Evolutionary conservation across 2,113 vertebrate genomes (phyloP).

Genomic region (Danionella cerebrum): DNA sequence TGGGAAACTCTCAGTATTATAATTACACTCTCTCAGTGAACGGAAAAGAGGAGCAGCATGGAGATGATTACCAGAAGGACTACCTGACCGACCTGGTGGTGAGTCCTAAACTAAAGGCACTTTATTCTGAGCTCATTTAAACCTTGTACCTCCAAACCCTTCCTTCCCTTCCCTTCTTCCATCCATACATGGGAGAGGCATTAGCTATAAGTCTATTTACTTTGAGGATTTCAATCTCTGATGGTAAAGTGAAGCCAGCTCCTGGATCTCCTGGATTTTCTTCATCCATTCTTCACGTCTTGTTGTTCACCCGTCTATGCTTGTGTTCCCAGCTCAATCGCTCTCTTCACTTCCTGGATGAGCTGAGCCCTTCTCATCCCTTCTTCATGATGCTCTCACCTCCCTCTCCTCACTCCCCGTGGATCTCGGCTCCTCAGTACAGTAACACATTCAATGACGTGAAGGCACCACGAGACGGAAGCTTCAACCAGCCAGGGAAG

Average conservation of each 20-base stretch:
- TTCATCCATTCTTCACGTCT: too few species aligned
- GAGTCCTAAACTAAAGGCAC: too few species aligned
- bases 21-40: slow-evolving; percentile 71
- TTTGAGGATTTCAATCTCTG: too few species aligned
- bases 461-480: slow-evolving; percentile 67
- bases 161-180: too few species aligned
- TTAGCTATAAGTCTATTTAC: too few species aligned
- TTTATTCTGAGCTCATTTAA: too few species aligned
- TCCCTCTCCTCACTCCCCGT: slow-evolving; percentile 67
- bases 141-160: too few species aligned
- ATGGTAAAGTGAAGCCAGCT: too few species aligned
- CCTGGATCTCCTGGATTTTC: too few species aligned
- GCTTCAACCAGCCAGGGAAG: slow-evolving; percentile 65
- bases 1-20: slow-evolving; percentile 71
- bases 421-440: slow-evolving; percentile 66
- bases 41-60: slow-evolving; percentile 61
- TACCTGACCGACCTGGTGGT: slow-evolving; percentile 73
- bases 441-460: slow-evolving; percentile 50
- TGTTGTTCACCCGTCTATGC: too few species aligned
- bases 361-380: slow-evolving; percentile 51
- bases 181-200: too few species aligned
- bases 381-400: slow-evolving; percentile 71
- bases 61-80: slow-evolving; percentile 59
- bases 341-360: slow-evolving; percentile 61
- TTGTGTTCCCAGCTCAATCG: slow-evolving; percentile 51